Conservation (phyloP, 2,888 invertebrate species). For the Cabera pusaria region DNA sequence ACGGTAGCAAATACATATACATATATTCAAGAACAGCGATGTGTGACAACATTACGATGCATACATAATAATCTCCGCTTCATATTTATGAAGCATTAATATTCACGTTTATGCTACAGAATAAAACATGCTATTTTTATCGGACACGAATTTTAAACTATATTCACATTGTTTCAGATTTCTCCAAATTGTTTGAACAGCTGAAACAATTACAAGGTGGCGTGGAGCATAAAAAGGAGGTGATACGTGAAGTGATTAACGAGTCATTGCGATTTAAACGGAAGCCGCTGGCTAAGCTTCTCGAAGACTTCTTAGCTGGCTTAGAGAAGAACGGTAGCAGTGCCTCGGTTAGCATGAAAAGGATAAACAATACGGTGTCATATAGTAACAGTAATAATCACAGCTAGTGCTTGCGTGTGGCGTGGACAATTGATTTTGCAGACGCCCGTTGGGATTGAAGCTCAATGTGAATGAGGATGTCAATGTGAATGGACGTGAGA, state of each 20-base stretch:
- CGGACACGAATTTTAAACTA: constrained; percentile 3
- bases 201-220: constrained; percentile 88
- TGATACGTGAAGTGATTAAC: constrained; percentile 88
- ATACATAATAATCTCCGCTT: too few species aligned
- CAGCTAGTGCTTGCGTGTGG: constrained; percentile 61
- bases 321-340: constrained; percentile 78
- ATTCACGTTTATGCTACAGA: too few species aligned
- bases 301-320: constrained; percentile 85
- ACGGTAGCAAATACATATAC: too few species aligned
- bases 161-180: constrained; percentile 84
- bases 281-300: constrained; percentile 86
- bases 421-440: constrained; percentile 38
- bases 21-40: too few species aligned
- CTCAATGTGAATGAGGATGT: too few species aligned
- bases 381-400: constrained; percentile 63
- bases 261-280: constrained; percentile 92
- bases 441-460: constrained; percentile 24
- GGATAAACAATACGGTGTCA: constrained; percentile 54
- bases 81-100: too few species aligned
- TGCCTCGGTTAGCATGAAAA: constrained; percentile 64
- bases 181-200: constrained; percentile 86
- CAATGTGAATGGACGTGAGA: constrained; percentile 11
- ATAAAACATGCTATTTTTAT: constrained; percentile 35
- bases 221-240: constrained; percentile 86
- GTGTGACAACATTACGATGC: too few species aligned